Base-by-base conservation (phyloP, 2,113 vertebrate species). In the Cebidichthys violaceus region DNA sequence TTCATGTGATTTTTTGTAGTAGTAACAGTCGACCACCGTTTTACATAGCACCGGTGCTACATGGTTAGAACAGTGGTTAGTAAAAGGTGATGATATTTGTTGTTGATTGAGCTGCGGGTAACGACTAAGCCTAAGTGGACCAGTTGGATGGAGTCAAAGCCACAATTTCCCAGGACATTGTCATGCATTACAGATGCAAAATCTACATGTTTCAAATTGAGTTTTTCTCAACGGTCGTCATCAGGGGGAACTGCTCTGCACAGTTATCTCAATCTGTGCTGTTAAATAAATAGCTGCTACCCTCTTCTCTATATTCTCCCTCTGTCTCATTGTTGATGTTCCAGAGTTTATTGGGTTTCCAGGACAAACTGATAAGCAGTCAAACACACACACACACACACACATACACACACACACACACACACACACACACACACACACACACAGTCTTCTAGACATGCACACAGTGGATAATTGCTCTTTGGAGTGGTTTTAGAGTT, bases 301-400 rank as follows among this genome's bases (percentile, higher is more conserved):
- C 14, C 13, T 66, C 39, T 6, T 70, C 54, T 75, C 14, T 13
- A 2, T 17, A n/a, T 18, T 65, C 45, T 68, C 9, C 65, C 11
- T 74, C 52, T 33, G 20, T 65, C 65, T 85, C 70, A 76, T 70
- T 85, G 66, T 64, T 81, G 60, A 70, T 70, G 22, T 50, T 47
- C 79, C 41, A 35, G 47, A 54, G 45, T 79, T 84, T 78, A 86
- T 64, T 74, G 33, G 17, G 10, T 76, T 74, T 81, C 43, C 64
- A 77, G 17, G 9, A 0, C 18, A 62, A 71, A 22, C 50, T 47
- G n/a, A 70, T 33, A 68, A 60, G 22, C 59, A 75, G 22, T 79
- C 45, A 45, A 22, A 69, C 64, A 78, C 64, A 52, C 54, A 52
- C 35, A 43, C 60, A 72, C 64, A 67, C 59, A 72, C 57, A 35